Percentiles rank a stretch among this genome's conserved stretches.
Evolutionary conservation across 2,888 invertebrate species (phyloP).

Genomic region (Boloria euphrosyne): DNA sequence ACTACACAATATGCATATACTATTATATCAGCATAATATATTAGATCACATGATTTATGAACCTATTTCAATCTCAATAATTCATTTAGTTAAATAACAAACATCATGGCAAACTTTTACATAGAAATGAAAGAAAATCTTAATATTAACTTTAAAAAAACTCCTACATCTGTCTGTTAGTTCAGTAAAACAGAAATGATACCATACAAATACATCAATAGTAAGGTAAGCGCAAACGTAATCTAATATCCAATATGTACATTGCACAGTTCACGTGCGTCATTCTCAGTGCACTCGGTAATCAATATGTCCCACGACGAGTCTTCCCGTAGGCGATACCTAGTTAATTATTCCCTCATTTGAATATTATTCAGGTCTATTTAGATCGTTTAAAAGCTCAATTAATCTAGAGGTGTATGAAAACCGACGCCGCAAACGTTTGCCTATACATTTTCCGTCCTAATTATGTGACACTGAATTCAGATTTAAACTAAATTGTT

Average conservation of each 20-base stretch:
- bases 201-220: too few species aligned
- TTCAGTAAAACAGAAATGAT: too few species aligned
- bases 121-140: too few species aligned
- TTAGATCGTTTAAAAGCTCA: slow-evolving; percentile 33
- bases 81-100: too few species aligned
- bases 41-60: too few species aligned
- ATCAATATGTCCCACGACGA: slow-evolving; percentile 8
- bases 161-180: too few species aligned
- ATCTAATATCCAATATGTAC: neutral
- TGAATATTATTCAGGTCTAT: slow-evolving; percentile 31
- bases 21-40: too few species aligned
- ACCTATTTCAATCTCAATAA: too few species aligned
- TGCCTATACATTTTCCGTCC: slow-evolving; percentile 30
- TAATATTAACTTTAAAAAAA: too few species aligned
- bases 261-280: neutral
- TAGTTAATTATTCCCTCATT: slow-evolving; percentile 32
- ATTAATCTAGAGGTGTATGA: slow-evolving; percentile 34
- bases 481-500: slow-evolving; percentile 37
- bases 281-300: neutral
- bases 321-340: slow-evolving; percentile 14
- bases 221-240: too few species aligned
- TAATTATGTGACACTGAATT: slow-evolving; percentile 34
- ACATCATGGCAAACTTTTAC: too few species aligned
- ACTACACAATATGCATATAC: too few species aligned
- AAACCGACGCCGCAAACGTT: slow-evolving; percentile 31